Conservation (phyloP, 2,113 vertebrate genomes). For the Cyphomyrus discorhynchus region DNA sequence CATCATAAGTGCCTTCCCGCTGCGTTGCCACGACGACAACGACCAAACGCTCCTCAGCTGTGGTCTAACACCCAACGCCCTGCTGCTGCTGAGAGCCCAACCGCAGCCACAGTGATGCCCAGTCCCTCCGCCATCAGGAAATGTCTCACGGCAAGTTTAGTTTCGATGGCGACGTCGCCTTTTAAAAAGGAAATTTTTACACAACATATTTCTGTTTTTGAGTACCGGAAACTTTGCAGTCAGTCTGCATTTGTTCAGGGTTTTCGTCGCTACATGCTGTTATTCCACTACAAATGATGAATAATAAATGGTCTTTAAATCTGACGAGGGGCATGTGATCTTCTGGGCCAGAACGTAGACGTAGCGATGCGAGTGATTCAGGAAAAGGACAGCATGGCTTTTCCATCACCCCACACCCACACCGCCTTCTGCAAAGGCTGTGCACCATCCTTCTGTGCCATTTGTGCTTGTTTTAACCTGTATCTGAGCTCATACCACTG, state of each 20-base stretch:
- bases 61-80: slow-evolving; percentile 62
- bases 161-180: neutral
- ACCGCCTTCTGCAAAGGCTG: neutral
- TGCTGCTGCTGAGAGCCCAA: slow-evolving; percentile 59
- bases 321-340: neutral
- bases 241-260: no score
- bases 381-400: neutral
- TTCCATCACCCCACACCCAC: neutral
- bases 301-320: neutral
- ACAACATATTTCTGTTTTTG: neutral
- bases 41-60: slow-evolving; percentile 61
- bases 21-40: slow-evolving; percentile 55
- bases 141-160: neutral
- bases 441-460: neutral
- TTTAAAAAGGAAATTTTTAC: neutral
- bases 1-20: slow-evolving; percentile 75
- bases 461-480: neutral
- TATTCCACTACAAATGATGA: neutral
- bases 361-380: neutral
- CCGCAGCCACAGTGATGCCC: neutral
- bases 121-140: neutral
- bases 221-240: neutral
- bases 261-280: neutral
- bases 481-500: neutral
- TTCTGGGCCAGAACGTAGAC: neutral